These are phyloP conservation scores for Proctacanthus coquilletti DNA, from an alignment of 1,140 invertebrate genomes.

Conservation along the genomic window DNA sequence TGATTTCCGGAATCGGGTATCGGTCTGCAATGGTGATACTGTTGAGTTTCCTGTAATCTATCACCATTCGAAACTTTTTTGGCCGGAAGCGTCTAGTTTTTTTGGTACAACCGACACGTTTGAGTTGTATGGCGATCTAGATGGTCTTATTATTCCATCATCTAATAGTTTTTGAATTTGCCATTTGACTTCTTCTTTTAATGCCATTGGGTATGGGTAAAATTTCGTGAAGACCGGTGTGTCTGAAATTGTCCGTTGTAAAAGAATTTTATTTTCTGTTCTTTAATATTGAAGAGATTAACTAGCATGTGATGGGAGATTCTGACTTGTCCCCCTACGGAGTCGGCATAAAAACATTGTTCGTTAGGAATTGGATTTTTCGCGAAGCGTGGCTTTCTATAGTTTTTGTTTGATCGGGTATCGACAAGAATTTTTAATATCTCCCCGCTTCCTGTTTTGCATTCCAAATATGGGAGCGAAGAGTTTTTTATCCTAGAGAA, in stretches of 20 bases:
- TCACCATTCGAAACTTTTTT: constrained; percentile 18
- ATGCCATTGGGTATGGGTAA: constrained; percentile 11
- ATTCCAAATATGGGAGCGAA: too few relatives aligned
- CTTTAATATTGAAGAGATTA: neutral
- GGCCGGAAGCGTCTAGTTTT: constrained; percentile 7
- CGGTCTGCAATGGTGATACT: constrained; percentile 19
- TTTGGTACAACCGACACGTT: constrained; percentile 3
- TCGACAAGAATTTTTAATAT: too few relatives aligned
- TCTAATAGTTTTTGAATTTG: constrained; percentile 9
- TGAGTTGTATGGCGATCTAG: constrained; percentile 5
- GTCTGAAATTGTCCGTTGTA: neutral
- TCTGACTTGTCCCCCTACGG: neutral
- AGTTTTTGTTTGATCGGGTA: neutral
- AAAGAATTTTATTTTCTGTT: too few relatives aligned
- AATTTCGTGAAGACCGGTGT: constrained; percentile 7
- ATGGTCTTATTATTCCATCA: constrained; percentile 16
- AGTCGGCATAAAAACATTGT: neutral
- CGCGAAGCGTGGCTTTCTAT: neutral
- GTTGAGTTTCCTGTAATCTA: constrained; percentile 21
- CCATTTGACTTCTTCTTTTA: constrained; percentile 13
- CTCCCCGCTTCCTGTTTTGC: too few relatives aligned
- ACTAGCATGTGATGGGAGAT: neutral
- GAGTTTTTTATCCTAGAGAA: too few relatives aligned
- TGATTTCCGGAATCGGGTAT: constrained; percentile 35
- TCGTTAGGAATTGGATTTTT: neutral